Percentiles rank a stretch among this genome's conserved stretches.
Evolutionary conservation across 1,140 invertebrate genomes (phyloP).

Genomic region (Pentalonia nigronervosa): DNA sequence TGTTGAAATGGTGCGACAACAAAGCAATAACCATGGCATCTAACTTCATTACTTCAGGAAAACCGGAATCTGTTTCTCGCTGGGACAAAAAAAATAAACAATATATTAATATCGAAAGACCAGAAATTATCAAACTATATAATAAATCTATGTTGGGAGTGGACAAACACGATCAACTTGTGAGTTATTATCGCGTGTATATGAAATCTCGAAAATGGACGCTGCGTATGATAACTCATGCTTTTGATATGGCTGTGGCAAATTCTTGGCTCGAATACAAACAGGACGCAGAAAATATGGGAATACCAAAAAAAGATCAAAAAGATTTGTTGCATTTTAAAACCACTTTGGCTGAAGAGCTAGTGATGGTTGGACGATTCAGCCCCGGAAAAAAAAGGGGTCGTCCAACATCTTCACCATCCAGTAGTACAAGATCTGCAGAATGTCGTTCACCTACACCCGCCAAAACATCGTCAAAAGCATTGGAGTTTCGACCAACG

Average conservation of each 20-base stretch:
- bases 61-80: neutral
- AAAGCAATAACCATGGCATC: neutral
- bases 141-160: neutral
- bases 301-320: too few relatives aligned
- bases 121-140: neutral
- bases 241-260: too few relatives aligned
- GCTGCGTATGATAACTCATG: too few relatives aligned
- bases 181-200: too few relatives aligned
- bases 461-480: neutral
- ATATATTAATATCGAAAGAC: neutral
- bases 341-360: too few relatives aligned
- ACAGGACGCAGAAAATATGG: too few relatives aligned
- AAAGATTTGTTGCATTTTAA: too few relatives aligned
- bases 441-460: neutral
- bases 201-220: too few relatives aligned
- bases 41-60: neutral
- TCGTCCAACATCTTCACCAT: slow-evolving; percentile 21
- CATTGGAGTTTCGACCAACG: neutral
- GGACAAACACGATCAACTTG: neutral
- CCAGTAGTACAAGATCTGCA: slow-evolving; percentile 21
- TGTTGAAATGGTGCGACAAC: neutral
- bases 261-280: too few relatives aligned
- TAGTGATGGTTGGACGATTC: too few relatives aligned
- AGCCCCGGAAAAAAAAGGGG: neutral
- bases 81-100: neutral